These are phyloP conservation scores for Tyrannus savana DNA, from an alignment of 2,113 vertebrate species.

Conservation along the genomic window DNA sequence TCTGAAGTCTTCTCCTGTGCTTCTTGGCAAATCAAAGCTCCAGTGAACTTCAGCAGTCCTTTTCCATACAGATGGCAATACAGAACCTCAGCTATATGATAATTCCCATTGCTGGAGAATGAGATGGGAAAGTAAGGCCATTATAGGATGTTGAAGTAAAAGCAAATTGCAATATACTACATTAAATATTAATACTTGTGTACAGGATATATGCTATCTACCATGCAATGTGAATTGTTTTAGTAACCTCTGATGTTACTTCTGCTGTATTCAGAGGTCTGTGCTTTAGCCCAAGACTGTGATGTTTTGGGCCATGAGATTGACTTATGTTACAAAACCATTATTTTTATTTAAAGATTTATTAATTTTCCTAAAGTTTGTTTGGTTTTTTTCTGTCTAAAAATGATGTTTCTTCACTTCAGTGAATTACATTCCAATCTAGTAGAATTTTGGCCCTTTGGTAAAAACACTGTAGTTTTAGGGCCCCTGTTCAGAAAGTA, in stretches of 20 bases:
- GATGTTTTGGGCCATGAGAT: neutral
- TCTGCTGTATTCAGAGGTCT: neutral
- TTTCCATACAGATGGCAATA: neutral
- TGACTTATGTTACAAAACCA: neutral
- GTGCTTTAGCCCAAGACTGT: neutral
- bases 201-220: neutral
- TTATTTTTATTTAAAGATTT: neutral
- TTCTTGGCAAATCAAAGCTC: neutral
- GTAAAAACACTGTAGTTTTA: neutral
- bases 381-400: neutral
- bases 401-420: neutral
- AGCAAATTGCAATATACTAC: constrained; percentile 1
- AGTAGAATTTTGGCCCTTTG: neutral
- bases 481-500: neutral
- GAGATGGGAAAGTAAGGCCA: neutral
- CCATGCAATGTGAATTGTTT: neutral
- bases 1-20: neutral
- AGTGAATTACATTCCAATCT: neutral
- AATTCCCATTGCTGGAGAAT: neutral
- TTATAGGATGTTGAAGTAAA: constrained; percentile 7
- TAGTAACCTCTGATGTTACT: neutral
- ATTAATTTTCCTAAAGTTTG: neutral
- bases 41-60: neutral
- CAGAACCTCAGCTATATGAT: neutral
- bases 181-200: constrained; percentile 59